Conservation (phyloP, 2,113 vertebrate species). For the Motacilla alba region DNA sequence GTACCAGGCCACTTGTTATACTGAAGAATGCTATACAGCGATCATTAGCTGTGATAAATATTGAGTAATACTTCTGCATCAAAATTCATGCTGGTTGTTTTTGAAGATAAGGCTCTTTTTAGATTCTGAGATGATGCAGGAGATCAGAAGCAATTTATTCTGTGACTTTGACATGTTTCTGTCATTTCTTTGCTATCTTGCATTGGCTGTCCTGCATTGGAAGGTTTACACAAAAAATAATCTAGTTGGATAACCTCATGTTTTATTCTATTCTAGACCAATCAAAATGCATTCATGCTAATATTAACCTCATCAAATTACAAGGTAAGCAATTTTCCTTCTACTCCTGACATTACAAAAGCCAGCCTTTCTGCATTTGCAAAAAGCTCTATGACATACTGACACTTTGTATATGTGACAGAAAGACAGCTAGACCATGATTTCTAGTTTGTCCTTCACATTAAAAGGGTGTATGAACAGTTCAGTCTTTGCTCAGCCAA, state of each 20-base stretch:
- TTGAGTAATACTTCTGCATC: not conserved
- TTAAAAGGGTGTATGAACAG: slow-evolving; percentile 8
- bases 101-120: not conserved
- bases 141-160: slow-evolving; percentile 30
- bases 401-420: not conserved
- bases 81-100: not conserved
- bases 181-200: not conserved
- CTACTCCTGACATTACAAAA: not conserved
- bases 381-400: not conserved
- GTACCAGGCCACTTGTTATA: not conserved
- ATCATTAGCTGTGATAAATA: not conserved
- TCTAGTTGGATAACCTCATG: not conserved
- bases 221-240: not conserved
- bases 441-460: slow-evolving; percentile 47
- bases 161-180: slow-evolving; percentile 15
- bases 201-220: not conserved
- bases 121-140: not conserved
- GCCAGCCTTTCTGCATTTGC: not conserved
- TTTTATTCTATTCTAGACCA: slow-evolving; percentile 20
- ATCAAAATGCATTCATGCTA: slow-evolving; percentile 33
- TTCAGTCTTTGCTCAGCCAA: slow-evolving; percentile 36
- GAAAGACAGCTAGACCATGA: slow-evolving; percentile 22
- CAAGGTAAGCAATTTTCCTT: slow-evolving; percentile 48
- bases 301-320: slow-evolving; percentile 48
- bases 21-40: not conserved